Base-by-base conservation (phyloP, 2,113 vertebrate genomes). In the Chaetura pelagica region DNA sequence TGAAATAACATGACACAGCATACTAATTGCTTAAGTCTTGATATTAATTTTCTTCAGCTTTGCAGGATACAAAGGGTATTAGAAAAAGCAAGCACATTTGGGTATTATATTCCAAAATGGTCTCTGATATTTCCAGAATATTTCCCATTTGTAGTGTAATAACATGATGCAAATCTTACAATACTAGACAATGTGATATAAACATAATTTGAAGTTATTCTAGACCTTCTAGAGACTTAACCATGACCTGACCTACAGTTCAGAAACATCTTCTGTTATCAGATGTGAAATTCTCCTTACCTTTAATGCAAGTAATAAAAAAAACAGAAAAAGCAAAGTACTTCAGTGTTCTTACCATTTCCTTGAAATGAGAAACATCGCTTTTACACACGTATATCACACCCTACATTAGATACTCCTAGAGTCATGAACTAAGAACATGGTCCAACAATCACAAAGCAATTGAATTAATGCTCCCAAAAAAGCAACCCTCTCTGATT, bases 151-250 rank as follows among this genome's bases (percentile, higher is more conserved):
- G 24, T 76, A 82, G 20, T 20, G 14, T 29, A 84, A 40, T 29
- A 84, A 71, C 0, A 0, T 13, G 17, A 35, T 34, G 23, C 1
- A 2, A 49, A 15, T 29, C 23, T 69, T 34, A 13, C 2, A 52
- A 66, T 5, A 48, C 12, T 77, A 58, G 49, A 85, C 29, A 73
- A 55, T 14, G 12, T 26, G 40, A 59, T 44, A 87, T 8, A 79
- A 94, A 58, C 21, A 35, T 57, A 0, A 87, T n/a, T 57, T 79
- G 51, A 84, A 94, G 30, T 78, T 64, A 67, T 44, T 68, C 54
- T 57, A 78, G 49, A 87, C 6, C 6, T 81, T 55, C 66, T 54
- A 29, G 12, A 88, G 49, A 51, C 44, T 59, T 72, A 86, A 74
- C 6, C 40, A 87, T 81, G 17, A 75, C 15, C 38, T 74, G 51